Base-by-base conservation (phyloP, 2,888 invertebrate species). In the Parnassius glacialis region DNA sequence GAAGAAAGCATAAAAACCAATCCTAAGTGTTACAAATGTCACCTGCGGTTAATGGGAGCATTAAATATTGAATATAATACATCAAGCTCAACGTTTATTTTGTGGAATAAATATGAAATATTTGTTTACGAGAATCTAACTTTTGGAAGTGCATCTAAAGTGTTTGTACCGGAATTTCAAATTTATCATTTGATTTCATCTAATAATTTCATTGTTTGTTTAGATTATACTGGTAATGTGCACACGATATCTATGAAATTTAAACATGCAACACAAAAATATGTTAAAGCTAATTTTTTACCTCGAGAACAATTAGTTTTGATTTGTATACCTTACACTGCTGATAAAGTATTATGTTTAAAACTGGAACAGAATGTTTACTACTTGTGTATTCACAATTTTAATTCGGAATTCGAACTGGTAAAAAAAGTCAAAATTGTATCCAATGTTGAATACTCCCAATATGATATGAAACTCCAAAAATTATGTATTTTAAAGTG, bases 41-140 rank as follows among this genome's bases (percentile, higher is more conserved):
- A 73, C 13, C 64, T 74, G 51, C 62, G 68, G 13, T 67, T 81
- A 58, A 47, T 80, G 9, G 77, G 74, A 48, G 81, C 73, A 63
- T 66, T 90, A 42, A 83, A 81, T 59, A 71, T 90, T 54, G 64
- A 67, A 64, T 76, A 77, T 67, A 81, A 81, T 68, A 58, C 70
- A 2, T 67, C 71, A 1, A 81, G 72, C 62, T 70, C 71, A 3
- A 73, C 71, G 61, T 61, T 79, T 25, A 64, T 81, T 57, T 66
- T 87, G 41, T 91, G 89, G 90, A 90, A 89, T 73, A 85, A 80
- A 68, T 85, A 81, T 72, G 87, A 90, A 79, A 79, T 91, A 72
- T 84, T 85, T 53, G 58, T 87, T 9, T 87, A 85, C 63, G 79
- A 84, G 64, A 72, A 80, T 45, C 59, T 73, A 0, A 73, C 81